Conservation (phyloP, 2,113 vertebrate species). For the Dendrocopos noguchii region DNA sequence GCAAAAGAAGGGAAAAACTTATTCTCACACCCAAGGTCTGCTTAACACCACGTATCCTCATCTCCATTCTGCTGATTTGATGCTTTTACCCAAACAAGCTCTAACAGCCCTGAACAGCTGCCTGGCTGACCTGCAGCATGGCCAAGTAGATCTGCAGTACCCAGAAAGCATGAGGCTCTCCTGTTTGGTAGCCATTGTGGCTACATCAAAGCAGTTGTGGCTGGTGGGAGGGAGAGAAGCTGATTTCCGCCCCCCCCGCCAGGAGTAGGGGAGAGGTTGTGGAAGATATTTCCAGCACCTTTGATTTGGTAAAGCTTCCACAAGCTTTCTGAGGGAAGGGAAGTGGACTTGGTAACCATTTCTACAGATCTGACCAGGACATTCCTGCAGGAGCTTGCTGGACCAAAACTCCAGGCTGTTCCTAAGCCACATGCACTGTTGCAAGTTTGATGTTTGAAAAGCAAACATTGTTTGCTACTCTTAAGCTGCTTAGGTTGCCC, state of each 20-base stretch:
- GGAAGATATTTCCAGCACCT: not conserved
- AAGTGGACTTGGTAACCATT: not conserved
- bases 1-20: not conserved
- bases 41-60: not conserved
- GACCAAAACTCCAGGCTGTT: not conserved
- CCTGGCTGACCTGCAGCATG: not conserved
- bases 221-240: not conserved
- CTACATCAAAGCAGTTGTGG: not conserved
- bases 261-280: not conserved
- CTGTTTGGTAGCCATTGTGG: not conserved
- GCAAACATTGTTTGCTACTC: not conserved
- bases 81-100: not conserved
- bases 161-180: not conserved
- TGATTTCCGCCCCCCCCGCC: not conserved
- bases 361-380: not conserved
- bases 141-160: not conserved
- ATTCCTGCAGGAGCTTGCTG: not conserved
- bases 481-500: not conserved
- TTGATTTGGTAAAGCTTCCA: not conserved
- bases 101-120: not conserved
- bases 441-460: not conserved
- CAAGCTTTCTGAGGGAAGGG: not conserved
- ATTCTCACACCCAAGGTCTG: not conserved
- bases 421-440: not conserved
- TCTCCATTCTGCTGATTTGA: not conserved